Percentiles rank a stretch among this genome's conserved stretches.
Evolutionary conservation across 2,113 vertebrate genomes (phyloP).

Genomic region (Rhineura floridana): DNA sequence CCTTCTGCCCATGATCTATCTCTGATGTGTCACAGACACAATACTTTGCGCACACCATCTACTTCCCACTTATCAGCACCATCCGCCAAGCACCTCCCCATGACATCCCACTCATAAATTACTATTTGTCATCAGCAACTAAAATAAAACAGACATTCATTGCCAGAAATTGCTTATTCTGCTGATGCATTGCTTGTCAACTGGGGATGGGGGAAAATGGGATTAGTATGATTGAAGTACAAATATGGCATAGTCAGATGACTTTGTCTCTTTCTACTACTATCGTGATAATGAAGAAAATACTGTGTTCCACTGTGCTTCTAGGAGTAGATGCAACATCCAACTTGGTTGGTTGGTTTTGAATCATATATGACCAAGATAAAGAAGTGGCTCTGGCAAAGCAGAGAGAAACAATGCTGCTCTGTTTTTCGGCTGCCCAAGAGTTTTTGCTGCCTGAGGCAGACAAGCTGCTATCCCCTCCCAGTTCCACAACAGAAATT

Average conservation of each 20-base stretch:
- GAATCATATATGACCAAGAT: neutral
- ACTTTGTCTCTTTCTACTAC: neutral
- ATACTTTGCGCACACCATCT: neutral
- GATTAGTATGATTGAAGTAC: accelerated
- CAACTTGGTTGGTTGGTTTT: too few relatives aligned
- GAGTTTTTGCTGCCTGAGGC: too few relatives aligned
- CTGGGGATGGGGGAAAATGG: neutral
- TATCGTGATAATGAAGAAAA: neutral
- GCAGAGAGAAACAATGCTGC: neutral
- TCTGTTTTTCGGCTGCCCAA: neutral
- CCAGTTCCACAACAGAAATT: too few relatives aligned
- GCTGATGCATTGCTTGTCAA: accelerated
- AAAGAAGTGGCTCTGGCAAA: neutral
- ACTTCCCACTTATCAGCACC: neutral
- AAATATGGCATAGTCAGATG: neutral
- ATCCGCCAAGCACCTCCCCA: neutral
- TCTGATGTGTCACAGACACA: neutral
- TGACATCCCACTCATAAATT: neutral
- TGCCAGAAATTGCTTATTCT: neutral
- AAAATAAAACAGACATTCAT: accelerated
- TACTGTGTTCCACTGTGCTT: neutral
- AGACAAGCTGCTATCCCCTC: too few relatives aligned
- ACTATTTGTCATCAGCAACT: neutral
- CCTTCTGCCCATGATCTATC: neutral
- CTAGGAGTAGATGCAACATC: neutral